Evolutionary conservation across 2,113 vertebrate genomes (phyloP).

Genomic region (Oncorhynchus tshawytscha): DNA sequence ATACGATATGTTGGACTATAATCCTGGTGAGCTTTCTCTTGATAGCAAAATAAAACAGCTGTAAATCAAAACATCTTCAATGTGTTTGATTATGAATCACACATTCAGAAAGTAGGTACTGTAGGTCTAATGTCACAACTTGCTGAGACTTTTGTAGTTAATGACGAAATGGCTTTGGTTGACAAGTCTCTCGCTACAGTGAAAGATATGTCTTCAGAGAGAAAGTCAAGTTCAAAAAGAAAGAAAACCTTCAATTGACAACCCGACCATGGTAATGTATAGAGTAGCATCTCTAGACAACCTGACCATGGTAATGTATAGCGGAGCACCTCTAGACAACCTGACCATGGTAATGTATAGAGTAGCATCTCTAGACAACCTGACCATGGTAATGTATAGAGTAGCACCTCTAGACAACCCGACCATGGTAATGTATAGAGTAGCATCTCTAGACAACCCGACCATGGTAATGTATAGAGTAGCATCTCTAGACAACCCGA

Average conservation of each 20-base stretch:
- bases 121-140: background rate
- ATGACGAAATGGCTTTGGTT: background rate
- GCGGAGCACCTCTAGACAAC: too few species aligned
- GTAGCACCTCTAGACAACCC: too few species aligned
- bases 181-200: background rate
- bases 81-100: background rate
- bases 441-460: too few species aligned
- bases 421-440: too few species aligned
- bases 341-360: too few species aligned
- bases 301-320: too few species aligned
- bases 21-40: too few species aligned
- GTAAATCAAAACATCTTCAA: background rate
- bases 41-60: background rate
- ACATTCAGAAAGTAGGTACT: background rate
- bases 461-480: too few species aligned
- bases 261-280: too few species aligned
- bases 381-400: too few species aligned
- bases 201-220: background rate
- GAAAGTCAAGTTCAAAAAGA: constrained; percentile 27
- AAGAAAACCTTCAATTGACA: constrained; percentile 13
- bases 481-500: too few species aligned
- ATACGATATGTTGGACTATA: background rate
- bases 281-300: background rate
- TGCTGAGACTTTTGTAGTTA: background rate
- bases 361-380: too few species aligned